Percentiles rank a stretch among this genome's conserved stretches.
These are phyloP conservation scores for Pseudois nayaur DNA, from an alignment of 2,113 vertebrate species.

Conservation along the genomic window DNA sequence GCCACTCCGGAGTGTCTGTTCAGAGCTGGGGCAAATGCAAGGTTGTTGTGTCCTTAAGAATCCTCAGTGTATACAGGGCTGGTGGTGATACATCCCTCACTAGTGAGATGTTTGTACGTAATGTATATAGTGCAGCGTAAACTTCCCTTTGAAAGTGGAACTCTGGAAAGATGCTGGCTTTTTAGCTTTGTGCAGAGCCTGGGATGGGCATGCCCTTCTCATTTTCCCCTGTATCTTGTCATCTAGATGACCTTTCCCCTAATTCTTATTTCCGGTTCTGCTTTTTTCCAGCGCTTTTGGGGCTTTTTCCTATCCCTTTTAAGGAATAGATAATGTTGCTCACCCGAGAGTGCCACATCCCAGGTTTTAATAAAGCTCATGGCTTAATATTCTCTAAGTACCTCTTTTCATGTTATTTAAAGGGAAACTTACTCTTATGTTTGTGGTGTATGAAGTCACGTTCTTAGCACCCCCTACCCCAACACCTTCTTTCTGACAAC, in stretches of 20 bases:
- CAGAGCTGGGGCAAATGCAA: background rate
- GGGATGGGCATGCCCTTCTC: background rate
- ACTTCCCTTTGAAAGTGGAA: background rate
- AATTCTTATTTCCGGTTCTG: background rate
- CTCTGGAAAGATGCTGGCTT: background rate
- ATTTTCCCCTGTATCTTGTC: background rate
- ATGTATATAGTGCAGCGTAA: background rate
- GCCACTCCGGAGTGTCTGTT: background rate
- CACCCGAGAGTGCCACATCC: background rate
- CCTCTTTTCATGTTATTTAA: background rate
- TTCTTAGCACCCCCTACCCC: background rate
- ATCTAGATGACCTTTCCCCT: background rate
- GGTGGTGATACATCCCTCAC: background rate
- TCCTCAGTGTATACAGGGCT: background rate
- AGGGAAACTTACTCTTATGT: background rate
- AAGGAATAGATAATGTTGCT: background rate
- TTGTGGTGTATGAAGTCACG: rapidly evolving
- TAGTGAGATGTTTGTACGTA: background rate
- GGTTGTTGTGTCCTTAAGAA: background rate
- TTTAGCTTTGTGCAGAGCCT: background rate
- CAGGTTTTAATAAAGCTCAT: background rate
- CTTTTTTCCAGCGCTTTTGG: background rate
- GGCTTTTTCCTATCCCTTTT: background rate
- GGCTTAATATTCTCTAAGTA: background rate
- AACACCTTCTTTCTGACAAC: background rate